Evolutionary conservation across 2,797 vertebrate species (phyloP).

Genomic region (Tokudaia muenninki): DNA sequence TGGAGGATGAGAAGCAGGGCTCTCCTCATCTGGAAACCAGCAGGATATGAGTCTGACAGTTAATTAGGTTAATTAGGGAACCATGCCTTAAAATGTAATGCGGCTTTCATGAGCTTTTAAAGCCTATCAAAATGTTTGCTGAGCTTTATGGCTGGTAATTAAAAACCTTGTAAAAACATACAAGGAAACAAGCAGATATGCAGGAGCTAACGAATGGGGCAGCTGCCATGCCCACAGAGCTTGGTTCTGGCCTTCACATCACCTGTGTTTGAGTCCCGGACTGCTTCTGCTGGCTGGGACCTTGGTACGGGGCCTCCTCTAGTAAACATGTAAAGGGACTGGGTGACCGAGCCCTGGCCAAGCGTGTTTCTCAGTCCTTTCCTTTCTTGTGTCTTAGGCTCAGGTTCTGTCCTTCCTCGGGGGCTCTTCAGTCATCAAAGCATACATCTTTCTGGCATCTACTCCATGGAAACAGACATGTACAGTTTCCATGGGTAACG

Average conservation of each 20-base stretch:
- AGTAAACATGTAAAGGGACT: not conserved
- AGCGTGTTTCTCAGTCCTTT: not conserved
- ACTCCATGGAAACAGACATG: not conserved
- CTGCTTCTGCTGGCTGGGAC: not conserved
- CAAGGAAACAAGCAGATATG: constrained; percentile 70
- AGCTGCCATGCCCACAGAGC: constrained; percentile 37
- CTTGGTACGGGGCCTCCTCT: not conserved
- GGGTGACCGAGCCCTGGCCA: not conserved
- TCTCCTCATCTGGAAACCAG: constrained; percentile 65
- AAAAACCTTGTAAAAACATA: constrained; percentile 84
- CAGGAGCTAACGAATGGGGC: not conserved
- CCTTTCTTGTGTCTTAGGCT: not conserved
- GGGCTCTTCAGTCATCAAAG: not conserved
- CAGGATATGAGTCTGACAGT: constrained; percentile 72
- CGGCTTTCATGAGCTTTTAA: constrained; percentile 85
- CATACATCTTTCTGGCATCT: not conserved
- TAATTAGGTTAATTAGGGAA: constrained; percentile 85
- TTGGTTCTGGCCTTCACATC: not conserved
- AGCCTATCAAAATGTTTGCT: constrained; percentile 86
- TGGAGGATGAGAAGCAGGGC: constrained; percentile 23
- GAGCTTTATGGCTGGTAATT: constrained; percentile 85
- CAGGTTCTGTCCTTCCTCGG: not conserved
- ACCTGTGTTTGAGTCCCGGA: not conserved
- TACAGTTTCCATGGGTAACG: not conserved
- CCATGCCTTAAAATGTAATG: constrained; percentile 80